Percentiles rank a stretch among this genome's conserved stretches.
Evolutionary conservation across 2,888 invertebrate species (phyloP).

Genomic region (Pediacus dermestoides): DNA sequence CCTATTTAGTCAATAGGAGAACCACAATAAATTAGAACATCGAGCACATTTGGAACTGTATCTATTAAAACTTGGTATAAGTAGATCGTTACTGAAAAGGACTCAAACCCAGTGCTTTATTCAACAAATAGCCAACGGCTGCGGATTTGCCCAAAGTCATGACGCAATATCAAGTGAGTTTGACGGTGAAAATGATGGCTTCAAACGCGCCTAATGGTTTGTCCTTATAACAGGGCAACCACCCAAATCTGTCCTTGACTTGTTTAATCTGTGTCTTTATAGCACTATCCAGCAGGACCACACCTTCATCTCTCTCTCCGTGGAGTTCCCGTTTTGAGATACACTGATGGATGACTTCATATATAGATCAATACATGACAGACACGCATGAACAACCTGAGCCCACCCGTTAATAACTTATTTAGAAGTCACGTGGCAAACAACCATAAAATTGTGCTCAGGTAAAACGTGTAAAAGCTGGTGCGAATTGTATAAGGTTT

Average conservation of each 20-base stretch:
- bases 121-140: conserved; percentile 41
- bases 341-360: conserved; percentile 49
- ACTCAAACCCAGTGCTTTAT: conserved; percentile 11
- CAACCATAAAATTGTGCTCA: too few species aligned
- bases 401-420: conserved; percentile 42
- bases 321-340: conserved; percentile 39
- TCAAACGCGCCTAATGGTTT: conserved; percentile 42
- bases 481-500: too few species aligned
- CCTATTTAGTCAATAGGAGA: too few species aligned
- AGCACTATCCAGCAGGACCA: conserved; percentile 5
- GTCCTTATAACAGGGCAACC: conserved; percentile 39
- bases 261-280: too few species aligned
- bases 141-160: conserved; percentile 46
- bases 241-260: conserved; percentile 30
- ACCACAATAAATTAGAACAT: too few species aligned
- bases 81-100: too few species aligned
- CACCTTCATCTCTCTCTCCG: conserved; percentile 29
- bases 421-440: conserved; percentile 32
- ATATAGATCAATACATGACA: conserved; percentile 47
- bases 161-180: conserved; percentile 46
- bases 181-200: conserved; percentile 36
- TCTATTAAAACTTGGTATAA: too few species aligned
- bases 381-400: conserved; percentile 46
- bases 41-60: too few species aligned
- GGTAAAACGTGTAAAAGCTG: too few species aligned